Evolutionary conservation across 2,888 invertebrate species (phyloP).

Genomic region (Notodonta dromedarius): DNA sequence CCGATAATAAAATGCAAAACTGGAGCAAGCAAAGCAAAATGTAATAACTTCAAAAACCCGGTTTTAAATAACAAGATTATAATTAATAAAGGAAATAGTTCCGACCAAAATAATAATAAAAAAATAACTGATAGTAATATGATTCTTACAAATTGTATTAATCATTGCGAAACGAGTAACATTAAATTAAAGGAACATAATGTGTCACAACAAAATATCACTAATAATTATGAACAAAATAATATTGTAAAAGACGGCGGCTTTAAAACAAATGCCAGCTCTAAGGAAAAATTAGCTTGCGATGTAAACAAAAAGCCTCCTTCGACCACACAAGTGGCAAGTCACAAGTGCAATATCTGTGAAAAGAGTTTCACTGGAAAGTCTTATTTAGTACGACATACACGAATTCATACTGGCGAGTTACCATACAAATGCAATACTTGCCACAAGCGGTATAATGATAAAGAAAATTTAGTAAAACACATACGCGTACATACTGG

Average conservation of each 20-base stretch:
- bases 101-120: slow-evolving; percentile 1
- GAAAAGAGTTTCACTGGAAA: neutral
- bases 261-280: no score
- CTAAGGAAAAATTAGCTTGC: no score
- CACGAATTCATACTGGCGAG: neutral
- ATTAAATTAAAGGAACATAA: neutral
- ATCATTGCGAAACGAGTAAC: no score
- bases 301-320: no score
- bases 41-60: neutral
- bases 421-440: neutral
- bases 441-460: neutral
- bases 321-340: no score
- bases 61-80: neutral
- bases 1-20: no score
- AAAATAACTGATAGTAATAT: neutral
- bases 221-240: slow-evolving; percentile 17
- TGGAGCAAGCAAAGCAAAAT: neutral
- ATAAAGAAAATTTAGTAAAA: neutral
- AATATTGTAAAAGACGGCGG: slow-evolving; percentile 6
- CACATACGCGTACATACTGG: neutral
- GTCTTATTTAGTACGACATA: neutral
- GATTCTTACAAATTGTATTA: neutral
- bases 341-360: neutral
- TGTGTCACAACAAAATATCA: slow-evolving; percentile 2
- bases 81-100: neutral